Conservation (phyloP, 1,140 invertebrate species). For the Dryas iulia region DNA sequence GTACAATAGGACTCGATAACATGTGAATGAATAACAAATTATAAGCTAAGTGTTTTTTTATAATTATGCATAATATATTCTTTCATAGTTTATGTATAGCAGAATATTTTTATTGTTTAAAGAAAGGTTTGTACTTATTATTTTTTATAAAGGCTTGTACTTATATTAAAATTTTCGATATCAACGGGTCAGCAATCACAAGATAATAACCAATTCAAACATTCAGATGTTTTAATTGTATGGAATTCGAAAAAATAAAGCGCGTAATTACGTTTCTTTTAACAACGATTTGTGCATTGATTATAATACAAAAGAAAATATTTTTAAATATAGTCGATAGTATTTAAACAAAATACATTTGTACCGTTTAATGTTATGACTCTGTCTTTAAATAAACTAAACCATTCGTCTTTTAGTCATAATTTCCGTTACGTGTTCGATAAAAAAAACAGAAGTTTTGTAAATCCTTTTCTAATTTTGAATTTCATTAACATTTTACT, state of each 20-base stretch:
- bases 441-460: too few relatives aligned
- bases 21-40: constrained; percentile 33
- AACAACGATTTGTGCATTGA: not conserved
- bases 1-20: constrained; percentile 30
- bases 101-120: not conserved
- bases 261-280: not conserved
- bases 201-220: not conserved
- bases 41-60: constrained; percentile 27
- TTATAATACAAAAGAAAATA: too few relatives aligned
- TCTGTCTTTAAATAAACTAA: too few relatives aligned
- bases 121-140: not conserved
- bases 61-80: constrained; percentile 17
- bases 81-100: not conserved
- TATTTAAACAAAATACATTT: too few relatives aligned
- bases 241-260: not conserved
- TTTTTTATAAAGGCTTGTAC: not conserved
- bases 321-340: too few relatives aligned
- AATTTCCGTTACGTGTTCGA: too few relatives aligned
- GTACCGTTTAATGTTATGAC: too few relatives aligned
- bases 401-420: too few relatives aligned
- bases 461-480: too few relatives aligned
- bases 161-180: not conserved
- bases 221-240: not conserved
- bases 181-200: not conserved
- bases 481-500: not conserved